phyloP scores from a whole-genome alignment of 2,113 vertebrate genomes.

The Pterophyllum scalare region DNA sequence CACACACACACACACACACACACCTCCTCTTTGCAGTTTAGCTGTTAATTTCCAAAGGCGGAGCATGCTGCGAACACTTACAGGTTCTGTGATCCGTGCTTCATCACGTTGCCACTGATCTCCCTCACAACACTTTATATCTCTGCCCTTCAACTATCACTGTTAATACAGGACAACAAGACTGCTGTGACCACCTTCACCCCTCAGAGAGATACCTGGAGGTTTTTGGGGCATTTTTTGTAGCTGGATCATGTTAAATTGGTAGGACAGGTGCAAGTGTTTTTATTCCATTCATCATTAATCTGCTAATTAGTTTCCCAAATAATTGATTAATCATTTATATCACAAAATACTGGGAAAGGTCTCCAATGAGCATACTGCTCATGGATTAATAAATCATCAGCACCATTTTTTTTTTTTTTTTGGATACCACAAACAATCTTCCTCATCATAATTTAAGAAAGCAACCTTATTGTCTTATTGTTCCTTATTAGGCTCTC shows the following conservation, averaged over 20 bases:
- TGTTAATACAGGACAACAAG: slow-evolving; percentile 12
- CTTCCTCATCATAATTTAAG: neutral
- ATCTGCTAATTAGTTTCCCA: neutral
- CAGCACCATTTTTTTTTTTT: neutral
- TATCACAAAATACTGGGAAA: neutral
- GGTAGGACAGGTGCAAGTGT: neutral
- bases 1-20: slow-evolving; percentile 1
- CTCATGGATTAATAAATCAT: neutral
- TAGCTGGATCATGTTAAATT: slow-evolving; percentile 4
- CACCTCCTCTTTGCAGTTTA: slow-evolving; percentile 57
- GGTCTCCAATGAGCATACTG: neutral
- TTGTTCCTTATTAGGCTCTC: slow-evolving; percentile 9
- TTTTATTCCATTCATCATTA: neutral
- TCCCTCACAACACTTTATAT: slow-evolving; percentile 62
- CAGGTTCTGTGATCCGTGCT: slow-evolving; percentile 71
- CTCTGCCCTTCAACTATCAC: slow-evolving; percentile 49
- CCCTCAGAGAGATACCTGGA: neutral
- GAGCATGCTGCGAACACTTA: slow-evolving; percentile 80
- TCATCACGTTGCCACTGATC: slow-evolving; percentile 74
- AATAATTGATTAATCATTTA: slow-evolving; percentile 10
- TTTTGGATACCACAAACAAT: neutral
- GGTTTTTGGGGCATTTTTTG: neutral
- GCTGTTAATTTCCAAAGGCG: slow-evolving; percentile 76
- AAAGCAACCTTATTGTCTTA: slow-evolving; percentile 5
- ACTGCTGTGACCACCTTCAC: neutral